A percentile compares a stretch with the other conserved stretches of the same genome.
Evolutionary conservation across 2,113 vertebrate genomes (phyloP).

Genomic region (Notothenia coriiceps): DNA sequence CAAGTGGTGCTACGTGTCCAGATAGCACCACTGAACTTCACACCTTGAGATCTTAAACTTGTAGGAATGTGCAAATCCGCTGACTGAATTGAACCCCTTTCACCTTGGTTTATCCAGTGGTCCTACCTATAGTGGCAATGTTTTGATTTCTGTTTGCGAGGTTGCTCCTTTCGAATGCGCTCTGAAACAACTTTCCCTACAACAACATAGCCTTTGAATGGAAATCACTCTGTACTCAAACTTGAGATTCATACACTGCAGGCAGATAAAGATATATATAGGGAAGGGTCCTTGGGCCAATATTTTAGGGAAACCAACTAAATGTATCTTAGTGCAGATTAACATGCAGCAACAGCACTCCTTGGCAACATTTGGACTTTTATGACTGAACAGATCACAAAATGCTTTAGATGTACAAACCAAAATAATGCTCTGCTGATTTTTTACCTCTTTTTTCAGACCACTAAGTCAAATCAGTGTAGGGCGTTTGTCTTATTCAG

Average conservation of each 20-base stretch:
- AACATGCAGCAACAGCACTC: conserved; percentile 85
- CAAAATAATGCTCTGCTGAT: conserved; percentile 65
- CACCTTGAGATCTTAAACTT: conserved; percentile 32
- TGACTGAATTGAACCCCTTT: conserved; percentile 20
- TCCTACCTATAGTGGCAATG: conserved; percentile 45
- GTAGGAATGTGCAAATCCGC: conserved; percentile 24
- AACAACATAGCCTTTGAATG: conserved; percentile 64
- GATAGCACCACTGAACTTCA: conserved; percentile 44
- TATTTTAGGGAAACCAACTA: conserved; percentile 81
- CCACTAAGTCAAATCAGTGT: conserved; percentile 60
- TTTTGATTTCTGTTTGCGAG: conserved; percentile 56
- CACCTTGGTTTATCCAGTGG: conserved; percentile 28
- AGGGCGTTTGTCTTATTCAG: conserved; percentile 50
- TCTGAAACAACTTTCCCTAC: conserved; percentile 57
- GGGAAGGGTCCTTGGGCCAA: conserved; percentile 82
- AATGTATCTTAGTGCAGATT: conserved; percentile 82
- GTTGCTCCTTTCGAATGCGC: conserved; percentile 40
- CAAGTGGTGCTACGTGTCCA: conserved; percentile 52
- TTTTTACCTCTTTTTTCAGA: conserved; percentile 36
- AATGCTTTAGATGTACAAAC: conserved; percentile 70
- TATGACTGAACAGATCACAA: conserved; percentile 74
- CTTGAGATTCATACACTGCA: conserved; percentile 71
- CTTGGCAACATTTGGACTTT: conserved; percentile 80
- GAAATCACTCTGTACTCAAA: conserved; percentile 60
- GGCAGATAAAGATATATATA: conserved; percentile 56